phyloP scores from a whole-genome alignment of 2,888 invertebrate species.

The Synergus laeviventris region DNA sequence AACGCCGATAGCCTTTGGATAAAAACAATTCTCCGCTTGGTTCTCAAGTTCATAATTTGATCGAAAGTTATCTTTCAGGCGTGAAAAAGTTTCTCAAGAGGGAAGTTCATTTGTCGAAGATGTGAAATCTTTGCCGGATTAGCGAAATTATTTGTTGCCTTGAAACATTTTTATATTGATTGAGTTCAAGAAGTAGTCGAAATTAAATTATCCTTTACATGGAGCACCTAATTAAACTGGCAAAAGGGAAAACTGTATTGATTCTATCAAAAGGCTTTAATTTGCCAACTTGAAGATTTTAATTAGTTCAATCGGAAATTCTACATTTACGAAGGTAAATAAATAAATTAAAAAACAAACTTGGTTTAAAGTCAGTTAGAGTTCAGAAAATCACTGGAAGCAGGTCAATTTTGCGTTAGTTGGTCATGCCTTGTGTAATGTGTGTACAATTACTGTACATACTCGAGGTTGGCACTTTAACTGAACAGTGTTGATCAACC shows the following conservation, averaged over 20 bases:
- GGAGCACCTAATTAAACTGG: background rate
- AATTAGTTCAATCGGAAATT: background rate
- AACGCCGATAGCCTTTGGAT: background rate
- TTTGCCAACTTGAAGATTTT: too few species aligned
- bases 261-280: too few species aligned
- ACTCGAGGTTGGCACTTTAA: background rate
- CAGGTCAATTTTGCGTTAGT: background rate
- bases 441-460: background rate
- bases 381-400: background rate
- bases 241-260: background rate
- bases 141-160: background rate
- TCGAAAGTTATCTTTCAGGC: constrained; percentile 6
- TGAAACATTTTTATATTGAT: background rate
- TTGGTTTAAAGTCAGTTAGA: background rate
- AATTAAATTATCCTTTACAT: background rate
- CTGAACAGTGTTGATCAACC: constrained; percentile 4
- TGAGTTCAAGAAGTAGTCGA: background rate
- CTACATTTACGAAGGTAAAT: background rate
- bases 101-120: background rate
- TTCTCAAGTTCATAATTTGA: background rate
- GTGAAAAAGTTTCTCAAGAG: background rate
- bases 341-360: background rate
- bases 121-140: background rate
- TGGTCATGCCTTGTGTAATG: background rate
- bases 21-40: background rate